Evolutionary conservation across 2,888 invertebrate genomes (phyloP).

Genomic region (Amblyjoppa fuscipennis): DNA sequence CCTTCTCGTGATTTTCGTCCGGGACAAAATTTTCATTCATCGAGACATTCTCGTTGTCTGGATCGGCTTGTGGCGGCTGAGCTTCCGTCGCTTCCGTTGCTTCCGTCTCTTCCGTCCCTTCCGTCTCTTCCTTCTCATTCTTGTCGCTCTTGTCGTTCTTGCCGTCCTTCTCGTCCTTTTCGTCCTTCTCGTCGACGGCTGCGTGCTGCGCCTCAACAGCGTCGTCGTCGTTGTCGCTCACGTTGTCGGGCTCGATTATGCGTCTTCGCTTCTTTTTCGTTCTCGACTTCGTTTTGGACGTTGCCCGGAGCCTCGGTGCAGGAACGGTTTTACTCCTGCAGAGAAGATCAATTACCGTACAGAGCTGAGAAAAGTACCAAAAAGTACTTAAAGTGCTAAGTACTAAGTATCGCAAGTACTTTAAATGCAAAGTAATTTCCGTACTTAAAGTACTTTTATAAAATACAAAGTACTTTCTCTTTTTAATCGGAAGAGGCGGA

Average conservation of each 20-base stretch:
- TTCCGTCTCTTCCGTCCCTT: too few relatives aligned
- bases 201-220: constrained; percentile 76
- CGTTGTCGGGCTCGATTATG: constrained; percentile 82
- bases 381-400: too few relatives aligned
- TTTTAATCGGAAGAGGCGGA: too few relatives aligned
- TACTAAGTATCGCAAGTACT: too few relatives aligned
- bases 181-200: neutral
- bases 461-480: too few relatives aligned
- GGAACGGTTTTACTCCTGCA: constrained; percentile 79
- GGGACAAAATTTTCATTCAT: constrained; percentile 53
- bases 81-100: neutral
- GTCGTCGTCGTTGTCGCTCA: constrained; percentile 85
- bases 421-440: too few relatives aligned
- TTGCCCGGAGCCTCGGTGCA: constrained; percentile 74
- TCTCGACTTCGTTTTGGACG: constrained; percentile 83
- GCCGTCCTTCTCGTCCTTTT: too few relatives aligned
- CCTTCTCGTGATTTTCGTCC: constrained; percentile 45
- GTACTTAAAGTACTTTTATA: too few relatives aligned
- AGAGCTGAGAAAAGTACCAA: too few relatives aligned
- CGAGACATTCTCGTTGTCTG: constrained; percentile 12
- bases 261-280: constrained; percentile 85
- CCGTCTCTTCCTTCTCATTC: too few relatives aligned
- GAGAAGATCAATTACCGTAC: constrained; percentile 48
- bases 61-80: constrained; percentile 12
- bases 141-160: too few relatives aligned